Conservation (phyloP, 2,797 vertebrate genomes). For the Argentina silus region DNA sequence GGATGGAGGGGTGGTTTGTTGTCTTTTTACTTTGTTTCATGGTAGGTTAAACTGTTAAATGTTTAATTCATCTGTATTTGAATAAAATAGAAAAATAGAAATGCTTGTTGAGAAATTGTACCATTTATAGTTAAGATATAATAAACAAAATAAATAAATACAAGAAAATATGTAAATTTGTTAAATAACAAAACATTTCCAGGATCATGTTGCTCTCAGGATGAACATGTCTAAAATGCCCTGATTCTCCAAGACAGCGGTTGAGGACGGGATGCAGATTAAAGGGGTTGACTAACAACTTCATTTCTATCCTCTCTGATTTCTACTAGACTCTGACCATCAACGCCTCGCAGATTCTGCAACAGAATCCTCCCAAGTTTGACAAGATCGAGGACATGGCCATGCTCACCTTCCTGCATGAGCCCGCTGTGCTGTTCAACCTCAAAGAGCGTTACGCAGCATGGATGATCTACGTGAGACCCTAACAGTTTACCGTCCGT, state of each 20-base stretch:
- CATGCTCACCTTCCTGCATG: conserved; percentile 88
- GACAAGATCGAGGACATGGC: conserved; percentile 94
- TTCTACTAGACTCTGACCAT: conserved; percentile 78
- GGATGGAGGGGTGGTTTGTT: too few species aligned
- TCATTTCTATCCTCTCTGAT: neutral
- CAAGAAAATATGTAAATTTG: too few species aligned
- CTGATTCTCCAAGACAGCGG: neutral
- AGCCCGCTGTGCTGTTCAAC: conserved; percentile 86
- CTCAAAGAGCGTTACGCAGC: conserved; percentile 86
- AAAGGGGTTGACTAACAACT: neutral
- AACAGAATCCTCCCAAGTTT: conserved; percentile 90
- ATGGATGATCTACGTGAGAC: conserved; percentile 88
- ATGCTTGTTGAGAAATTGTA: too few species aligned
- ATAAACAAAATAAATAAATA: too few species aligned
- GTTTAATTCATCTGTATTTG: too few species aligned
- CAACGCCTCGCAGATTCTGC: conserved; percentile 81
- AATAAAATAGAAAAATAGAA: too few species aligned
- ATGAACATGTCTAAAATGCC: too few species aligned
- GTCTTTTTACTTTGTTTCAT: too few species aligned
- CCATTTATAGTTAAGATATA: too few species aligned
- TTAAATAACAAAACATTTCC: too few species aligned
- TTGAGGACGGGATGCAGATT: neutral
- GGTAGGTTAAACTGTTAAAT: too few species aligned
- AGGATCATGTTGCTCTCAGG: too few species aligned
- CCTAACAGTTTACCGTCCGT: neutral